phyloP scores from a whole-genome alignment of 2,797 vertebrate genomes.

The Neopelma chrysocephalum region DNA sequence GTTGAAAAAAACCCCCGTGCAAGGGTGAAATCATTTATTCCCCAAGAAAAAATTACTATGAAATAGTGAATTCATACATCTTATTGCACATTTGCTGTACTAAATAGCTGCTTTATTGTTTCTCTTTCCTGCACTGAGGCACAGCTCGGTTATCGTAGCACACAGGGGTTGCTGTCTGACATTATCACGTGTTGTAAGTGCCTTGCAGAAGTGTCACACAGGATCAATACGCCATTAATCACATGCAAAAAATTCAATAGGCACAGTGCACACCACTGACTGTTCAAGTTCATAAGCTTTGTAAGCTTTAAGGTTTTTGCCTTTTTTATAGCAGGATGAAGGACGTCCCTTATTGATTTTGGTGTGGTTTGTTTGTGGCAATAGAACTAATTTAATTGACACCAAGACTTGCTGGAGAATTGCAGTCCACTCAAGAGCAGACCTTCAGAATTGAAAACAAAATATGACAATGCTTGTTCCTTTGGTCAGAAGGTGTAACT shows the following conservation, averaged over 20 bases:
- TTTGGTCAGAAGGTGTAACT: neutral
- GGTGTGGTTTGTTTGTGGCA: neutral
- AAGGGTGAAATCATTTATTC: neutral
- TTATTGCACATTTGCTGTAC: neutral
- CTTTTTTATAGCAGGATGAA: neutral
- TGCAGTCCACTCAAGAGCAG: neutral
- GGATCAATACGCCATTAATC: conserved; percentile 11
- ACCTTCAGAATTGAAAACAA: neutral
- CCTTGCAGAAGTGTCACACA: neutral
- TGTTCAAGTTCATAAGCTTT: neutral
- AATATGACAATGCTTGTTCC: neutral
- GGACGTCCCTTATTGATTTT: neutral
- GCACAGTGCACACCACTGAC: neutral
- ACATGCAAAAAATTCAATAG: conserved; percentile 7
- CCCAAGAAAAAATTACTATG: neutral
- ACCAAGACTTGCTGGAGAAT: neutral
- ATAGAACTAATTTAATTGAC: neutral
- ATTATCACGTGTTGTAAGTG: neutral
- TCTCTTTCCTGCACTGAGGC: neutral
- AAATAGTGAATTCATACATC: neutral
- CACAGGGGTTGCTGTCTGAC: neutral
- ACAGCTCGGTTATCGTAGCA: accelerated
- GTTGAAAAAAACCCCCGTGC: neutral
- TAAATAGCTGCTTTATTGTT: neutral
- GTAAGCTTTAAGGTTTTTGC: neutral